Evolutionary conservation across 2,797 vertebrate genomes (phyloP).

Genomic region (Rhinatrema bivittatum): DNA sequence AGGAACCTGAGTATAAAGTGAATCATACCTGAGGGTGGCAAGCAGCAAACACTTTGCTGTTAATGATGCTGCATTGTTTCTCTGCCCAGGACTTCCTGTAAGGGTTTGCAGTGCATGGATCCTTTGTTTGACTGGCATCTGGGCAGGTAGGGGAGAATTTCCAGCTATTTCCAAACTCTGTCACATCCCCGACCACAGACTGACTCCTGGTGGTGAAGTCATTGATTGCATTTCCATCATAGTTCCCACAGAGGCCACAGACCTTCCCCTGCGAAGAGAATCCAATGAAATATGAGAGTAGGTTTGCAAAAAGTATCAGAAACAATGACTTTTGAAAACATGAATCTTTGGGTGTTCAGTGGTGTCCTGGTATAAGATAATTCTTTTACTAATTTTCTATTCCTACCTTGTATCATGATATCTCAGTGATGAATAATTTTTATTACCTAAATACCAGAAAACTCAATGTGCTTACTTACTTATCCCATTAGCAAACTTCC

Average conservation of each 20-base stretch:
- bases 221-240: constrained; percentile 71
- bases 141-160: constrained; percentile 68
- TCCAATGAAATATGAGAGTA: not conserved
- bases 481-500: no score
- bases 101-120: constrained; percentile 57
- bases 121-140: constrained; percentile 31
- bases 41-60: constrained; percentile 50
- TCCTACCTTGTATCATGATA: no score
- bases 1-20: no score
- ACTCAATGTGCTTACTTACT: no score
- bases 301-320: not conserved
- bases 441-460: no score
- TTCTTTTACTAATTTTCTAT: no score
- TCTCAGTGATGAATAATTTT: no score
- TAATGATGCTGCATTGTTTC: constrained; percentile 69
- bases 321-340: no score
- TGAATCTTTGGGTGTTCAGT: no score
- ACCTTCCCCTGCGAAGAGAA: constrained; percentile 56
- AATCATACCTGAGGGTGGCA: constrained; percentile 66
- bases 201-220: constrained; percentile 73
- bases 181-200: constrained; percentile 53
- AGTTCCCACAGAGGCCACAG: constrained; percentile 85
- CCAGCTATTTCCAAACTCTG: constrained; percentile 78
- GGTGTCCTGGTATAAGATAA: no score
- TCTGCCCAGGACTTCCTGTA: constrained; percentile 68